These are phyloP conservation scores for Aurelia sp. DNA, from an alignment of 30 jellyfish, hydroid and myxozoan genomes.

Conservation along the genomic window DNA sequence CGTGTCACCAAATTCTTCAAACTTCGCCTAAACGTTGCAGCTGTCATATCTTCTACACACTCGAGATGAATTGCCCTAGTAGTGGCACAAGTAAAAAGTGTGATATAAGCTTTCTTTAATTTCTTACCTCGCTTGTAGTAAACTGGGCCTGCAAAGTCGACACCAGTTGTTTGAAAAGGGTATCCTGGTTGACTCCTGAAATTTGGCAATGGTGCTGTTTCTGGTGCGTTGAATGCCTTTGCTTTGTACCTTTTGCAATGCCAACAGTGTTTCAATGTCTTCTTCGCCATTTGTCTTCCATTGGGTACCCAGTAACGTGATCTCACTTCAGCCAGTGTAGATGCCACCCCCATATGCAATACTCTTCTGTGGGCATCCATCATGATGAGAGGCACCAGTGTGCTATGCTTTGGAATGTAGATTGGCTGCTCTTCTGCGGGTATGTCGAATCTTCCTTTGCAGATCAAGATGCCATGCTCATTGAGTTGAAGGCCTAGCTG, in stretches of 20 bases:
- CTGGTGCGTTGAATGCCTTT: constrained; percentile 41
- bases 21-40: constrained; percentile 28
- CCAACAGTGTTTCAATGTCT: constrained; percentile 11
- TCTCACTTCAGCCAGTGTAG: constrained; percentile 48
- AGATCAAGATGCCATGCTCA: constrained; percentile 11
- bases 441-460: constrained; percentile 40
- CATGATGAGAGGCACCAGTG: constrained; percentile 11
- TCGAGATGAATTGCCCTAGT: constrained; percentile 65
- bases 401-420: constrained; percentile 32
- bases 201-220: constrained; percentile 32
- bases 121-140: constrained; percentile 20
- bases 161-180: constrained; percentile 55
- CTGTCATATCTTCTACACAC: constrained; percentile 27
- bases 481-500: constrained; percentile 4
- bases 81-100: constrained; percentile 66
- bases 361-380: constrained; percentile 56
- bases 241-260: constrained; percentile 50
- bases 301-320: constrained; percentile 24
- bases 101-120: constrained; percentile 30
- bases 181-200: constrained; percentile 25
- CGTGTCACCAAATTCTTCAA: constrained; percentile 55
- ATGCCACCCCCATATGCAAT: constrained; percentile 59
- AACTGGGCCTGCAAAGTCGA: constrained; percentile 57
- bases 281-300: constrained; percentile 38
- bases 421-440: constrained; percentile 66